Evolutionary conservation across 2,113 vertebrate genomes (phyloP).

Genomic region (Rhipidura dahli): DNA sequence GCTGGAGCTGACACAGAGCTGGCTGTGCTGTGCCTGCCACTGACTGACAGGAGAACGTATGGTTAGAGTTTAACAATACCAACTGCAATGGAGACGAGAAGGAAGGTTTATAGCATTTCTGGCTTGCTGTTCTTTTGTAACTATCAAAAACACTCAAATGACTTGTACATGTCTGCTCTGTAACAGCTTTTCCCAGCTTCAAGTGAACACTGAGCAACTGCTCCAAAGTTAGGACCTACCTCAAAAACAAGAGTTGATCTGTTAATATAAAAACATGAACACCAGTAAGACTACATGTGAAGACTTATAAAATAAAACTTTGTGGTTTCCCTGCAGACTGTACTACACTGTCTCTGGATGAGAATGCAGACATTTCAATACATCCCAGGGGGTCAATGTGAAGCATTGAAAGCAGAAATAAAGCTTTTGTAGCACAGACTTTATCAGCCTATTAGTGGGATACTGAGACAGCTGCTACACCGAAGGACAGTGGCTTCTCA

Average conservation of each 20-base stretch:
- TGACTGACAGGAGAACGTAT: not conserved
- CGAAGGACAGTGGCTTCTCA: not conserved
- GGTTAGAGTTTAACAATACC: constrained; percentile 14
- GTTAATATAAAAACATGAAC: not conserved
- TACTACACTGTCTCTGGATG: not conserved
- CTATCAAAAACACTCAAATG: not conserved
- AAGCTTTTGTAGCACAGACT: not conserved
- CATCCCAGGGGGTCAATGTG: not conserved
- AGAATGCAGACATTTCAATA: not conserved
- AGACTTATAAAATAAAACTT: not conserved
- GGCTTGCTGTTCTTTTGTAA: not conserved
- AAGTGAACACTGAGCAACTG: not conserved
- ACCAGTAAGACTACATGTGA: not conserved
- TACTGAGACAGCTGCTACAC: not conserved
- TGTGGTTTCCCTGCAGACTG: not conserved
- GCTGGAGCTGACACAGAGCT: not conserved
- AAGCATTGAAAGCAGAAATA: constrained; percentile 5
- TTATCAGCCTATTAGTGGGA: not conserved
- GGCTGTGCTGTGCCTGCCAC: not conserved
- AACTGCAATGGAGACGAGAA: not conserved
- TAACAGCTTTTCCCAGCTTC: not conserved
- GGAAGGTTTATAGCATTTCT: not conserved
- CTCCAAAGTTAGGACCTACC: not conserved
- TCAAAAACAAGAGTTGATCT: not conserved
- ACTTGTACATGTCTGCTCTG: not conserved